Base-by-base conservation (phyloP, 2,797 vertebrate genomes). In the Thaleichthys pacificus region DNA sequence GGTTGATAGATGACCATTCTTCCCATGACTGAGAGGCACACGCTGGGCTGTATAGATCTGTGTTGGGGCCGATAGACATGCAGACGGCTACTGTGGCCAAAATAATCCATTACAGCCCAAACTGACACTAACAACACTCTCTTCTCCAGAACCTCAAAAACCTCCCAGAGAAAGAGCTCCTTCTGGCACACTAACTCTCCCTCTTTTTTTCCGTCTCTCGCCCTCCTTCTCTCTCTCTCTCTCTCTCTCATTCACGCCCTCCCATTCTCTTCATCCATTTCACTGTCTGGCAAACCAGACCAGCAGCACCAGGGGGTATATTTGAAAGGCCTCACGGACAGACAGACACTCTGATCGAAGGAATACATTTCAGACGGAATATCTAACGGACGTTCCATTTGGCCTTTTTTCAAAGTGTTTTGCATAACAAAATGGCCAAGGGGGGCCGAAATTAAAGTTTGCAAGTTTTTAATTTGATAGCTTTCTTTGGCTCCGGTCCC, bases 401-500 rank as follows among this genome's bases (percentile, higher is more conserved):
- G 66, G 4, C 71, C 63, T 73, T 78, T 87, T 74, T 76, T 66
- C 28, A 22, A 21, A 42, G 32, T 15, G 66, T 68, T 60, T 71
- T 64, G 17, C 78, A 76, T 74, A 77, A 78, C 75, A 76, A 78
- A 85, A 82, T 71, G 69, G 51, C 78, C 64, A 61, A 70, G 73
- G 54, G 69, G 74, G 49, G 64, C 62, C 28, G 74, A 73, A 79
- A 72, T 60, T 19, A 80, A 72, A 81, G 70, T 65, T 58, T 66
- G 66, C 17, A 32, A 61, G 19, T 71, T 80, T 22, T 32, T 81
- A 76, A 84, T 84, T 76, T 81, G 66, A 82, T 73, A 68, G 80
- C 70, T 83, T 75, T 84, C 60, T 66, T 82, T 87, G 81, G 82
- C 81, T 62, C 66, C 57, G 58, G 74, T 81, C 68, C 80, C 64